Conservation (phyloP, 2,113 vertebrate species). For the Anseranas semipalmata region DNA sequence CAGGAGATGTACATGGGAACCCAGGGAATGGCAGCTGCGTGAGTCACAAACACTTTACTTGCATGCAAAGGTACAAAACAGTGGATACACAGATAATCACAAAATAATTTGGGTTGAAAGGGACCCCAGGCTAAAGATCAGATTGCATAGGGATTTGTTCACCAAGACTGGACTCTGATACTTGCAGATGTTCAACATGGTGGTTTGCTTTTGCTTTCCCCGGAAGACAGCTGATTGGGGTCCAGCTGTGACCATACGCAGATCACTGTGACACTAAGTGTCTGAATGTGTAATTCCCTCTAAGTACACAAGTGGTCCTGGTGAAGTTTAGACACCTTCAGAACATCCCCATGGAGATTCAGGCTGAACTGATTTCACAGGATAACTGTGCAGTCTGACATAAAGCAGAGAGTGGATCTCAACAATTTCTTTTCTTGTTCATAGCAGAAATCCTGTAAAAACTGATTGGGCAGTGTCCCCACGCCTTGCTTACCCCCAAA, state of each 20-base stretch:
- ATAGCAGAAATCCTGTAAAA: slow-evolving; percentile 30
- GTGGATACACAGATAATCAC: background rate
- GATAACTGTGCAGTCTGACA: slow-evolving; percentile 21
- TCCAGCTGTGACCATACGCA: too few species aligned
- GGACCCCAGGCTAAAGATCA: fast-evolving
- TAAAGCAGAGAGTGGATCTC: slow-evolving; percentile 3
- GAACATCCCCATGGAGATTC: background rate
- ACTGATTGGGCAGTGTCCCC: background rate
- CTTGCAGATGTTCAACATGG: background rate
- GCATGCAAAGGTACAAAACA: background rate
- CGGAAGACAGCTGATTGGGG: background rate
- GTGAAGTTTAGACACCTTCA: background rate
- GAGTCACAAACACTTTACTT: background rate
- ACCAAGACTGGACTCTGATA: fast-evolving
- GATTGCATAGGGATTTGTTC: background rate
- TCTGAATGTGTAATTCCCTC: fast-evolving
- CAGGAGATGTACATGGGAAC: fast-evolving
- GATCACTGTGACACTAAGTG: background rate
- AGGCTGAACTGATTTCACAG: background rate
- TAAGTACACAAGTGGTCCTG: background rate
- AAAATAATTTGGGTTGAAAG: background rate
- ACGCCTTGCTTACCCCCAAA: slow-evolving; percentile 25
- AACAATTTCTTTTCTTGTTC: background rate
- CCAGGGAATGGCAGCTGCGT: background rate
- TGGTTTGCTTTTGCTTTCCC: background rate